These are phyloP conservation scores for Ophion ellenae DNA, from an alignment of 2,888 invertebrate species.

Conservation along the genomic window DNA sequence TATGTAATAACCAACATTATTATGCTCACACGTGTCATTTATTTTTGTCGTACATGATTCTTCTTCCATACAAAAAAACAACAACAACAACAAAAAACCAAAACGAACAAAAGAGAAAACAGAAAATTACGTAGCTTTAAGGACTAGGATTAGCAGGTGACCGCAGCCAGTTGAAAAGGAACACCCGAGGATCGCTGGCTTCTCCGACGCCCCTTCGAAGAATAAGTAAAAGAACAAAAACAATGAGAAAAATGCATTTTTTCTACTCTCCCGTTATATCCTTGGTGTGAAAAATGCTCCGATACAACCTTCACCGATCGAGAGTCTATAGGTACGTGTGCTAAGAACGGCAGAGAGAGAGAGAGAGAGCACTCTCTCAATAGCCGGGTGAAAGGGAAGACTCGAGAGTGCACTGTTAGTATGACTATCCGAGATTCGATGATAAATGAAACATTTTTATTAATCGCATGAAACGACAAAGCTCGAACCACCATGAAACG, in stretches of 20 bases:
- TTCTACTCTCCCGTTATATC: conserved; percentile 16
- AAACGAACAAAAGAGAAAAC: conserved; percentile 33
- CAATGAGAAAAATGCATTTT: not conserved
- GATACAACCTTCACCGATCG: not conserved
- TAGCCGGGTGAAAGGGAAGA: not conserved
- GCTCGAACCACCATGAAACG: conserved; percentile 5
- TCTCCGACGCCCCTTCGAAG: conserved; percentile 36
- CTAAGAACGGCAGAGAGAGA: not conserved
- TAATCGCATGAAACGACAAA: conserved; percentile 16
- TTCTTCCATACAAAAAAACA: conserved; percentile 52
- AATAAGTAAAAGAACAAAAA: conserved; percentile 13
- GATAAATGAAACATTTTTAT: conserved; percentile 28
- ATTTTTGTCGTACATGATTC: conserved; percentile 57
- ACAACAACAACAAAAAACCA: conserved; percentile 56
- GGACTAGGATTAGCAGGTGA: conserved; percentile 76
- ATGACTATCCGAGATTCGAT: not conserved
- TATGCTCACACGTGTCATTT: conserved; percentile 69
- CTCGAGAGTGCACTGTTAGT: not conserved
- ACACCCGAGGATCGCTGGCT: conserved; percentile 58
- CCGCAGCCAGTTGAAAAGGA: conserved; percentile 63
- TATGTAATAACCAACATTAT: conserved; percentile 67
- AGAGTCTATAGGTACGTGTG: not conserved
- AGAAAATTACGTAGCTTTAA: conserved; percentile 49
- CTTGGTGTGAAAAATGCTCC: not conserved
- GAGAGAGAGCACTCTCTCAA: not conserved